phyloP scores from a whole-genome alignment of 2,113 vertebrate species.

The Pterocles burchelli region DNA sequence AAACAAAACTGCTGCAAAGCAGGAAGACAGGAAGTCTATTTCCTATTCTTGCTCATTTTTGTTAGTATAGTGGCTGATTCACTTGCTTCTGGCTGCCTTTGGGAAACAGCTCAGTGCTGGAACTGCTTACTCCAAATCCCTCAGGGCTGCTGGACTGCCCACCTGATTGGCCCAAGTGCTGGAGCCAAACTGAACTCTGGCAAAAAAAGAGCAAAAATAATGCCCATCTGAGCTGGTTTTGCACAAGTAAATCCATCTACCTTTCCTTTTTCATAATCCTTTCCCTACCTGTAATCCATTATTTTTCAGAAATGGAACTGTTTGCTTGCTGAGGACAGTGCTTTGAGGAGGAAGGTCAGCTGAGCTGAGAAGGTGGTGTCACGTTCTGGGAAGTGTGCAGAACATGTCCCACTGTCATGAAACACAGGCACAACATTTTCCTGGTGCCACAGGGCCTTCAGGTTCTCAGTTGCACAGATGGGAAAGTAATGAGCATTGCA shows the following conservation, averaged over 20 bases:
- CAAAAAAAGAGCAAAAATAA: neutral
- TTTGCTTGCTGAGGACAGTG: neutral
- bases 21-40: constrained; percentile 15
- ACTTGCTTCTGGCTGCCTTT: constrained; percentile 18
- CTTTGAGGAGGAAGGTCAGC: neutral
- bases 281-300: neutral
- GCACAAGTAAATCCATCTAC: neutral
- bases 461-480: neutral
- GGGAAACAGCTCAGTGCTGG: neutral
- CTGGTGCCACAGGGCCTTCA: neutral
- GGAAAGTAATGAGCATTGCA: neutral
- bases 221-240: neutral
- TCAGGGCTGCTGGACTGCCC: neutral
- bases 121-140: neutral
- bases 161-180: neutral
- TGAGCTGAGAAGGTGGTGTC: neutral
- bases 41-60: constrained; percentile 43
- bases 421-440: neutral
- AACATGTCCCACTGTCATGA: neutral
- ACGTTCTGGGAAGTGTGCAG: neutral
- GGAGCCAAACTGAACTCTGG: neutral
- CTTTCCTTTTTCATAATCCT: constrained; percentile 3
- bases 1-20: constrained; percentile 47
- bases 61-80: constrained; percentile 5
- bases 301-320: neutral